Evolutionary conservation across 1,140 invertebrate species (phyloP).

Genomic region (honey bee (Apis mellifera)): Amel_HAv3.1 CM009938.2:8874001-8874500

Average conservation of each 20-base stretch:
- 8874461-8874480: slow-evolving; percentile 80
- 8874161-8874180: slow-evolving; percentile 81
- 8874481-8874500: slow-evolving; percentile 76
- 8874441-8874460: slow-evolving; percentile 79
- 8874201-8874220: slow-evolving; percentile 71
- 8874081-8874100: slow-evolving; percentile 75
- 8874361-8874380: slow-evolving; percentile 81
- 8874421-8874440: slow-evolving; percentile 77
- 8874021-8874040: slow-evolving; percentile 67
- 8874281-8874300: slow-evolving; percentile 77
- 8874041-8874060: slow-evolving; percentile 76
- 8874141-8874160: slow-evolving; percentile 81
- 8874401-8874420: slow-evolving; percentile 76
- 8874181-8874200: slow-evolving; percentile 82
- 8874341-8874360: slow-evolving; percentile 76
- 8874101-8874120: slow-evolving; percentile 70
- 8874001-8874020: slow-evolving; percentile 71
- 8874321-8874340: slow-evolving; percentile 73
- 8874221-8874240: not conserved
- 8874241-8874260: not conserved
- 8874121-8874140: slow-evolving; percentile 71
- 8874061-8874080: slow-evolving; percentile 73
- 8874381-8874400: slow-evolving; percentile 77
- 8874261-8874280: slow-evolving; percentile 67
- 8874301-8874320: slow-evolving; percentile 81